Base-by-base conservation (phyloP, 1,140 invertebrate species). In the Thereuonema tuberculata region DNA sequence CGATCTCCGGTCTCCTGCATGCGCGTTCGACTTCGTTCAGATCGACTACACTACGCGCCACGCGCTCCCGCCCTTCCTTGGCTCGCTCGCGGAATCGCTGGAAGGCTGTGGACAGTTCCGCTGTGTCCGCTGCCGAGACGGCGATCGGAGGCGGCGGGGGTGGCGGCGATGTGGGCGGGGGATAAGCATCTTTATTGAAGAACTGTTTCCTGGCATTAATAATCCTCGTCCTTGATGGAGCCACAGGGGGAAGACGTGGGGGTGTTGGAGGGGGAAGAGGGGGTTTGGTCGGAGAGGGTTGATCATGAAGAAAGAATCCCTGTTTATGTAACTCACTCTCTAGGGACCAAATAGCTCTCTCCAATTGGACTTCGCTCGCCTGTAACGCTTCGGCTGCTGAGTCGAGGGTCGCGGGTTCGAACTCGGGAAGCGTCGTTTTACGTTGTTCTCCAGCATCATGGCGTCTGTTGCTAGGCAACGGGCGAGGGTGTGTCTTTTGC, bases 31-130 rank as follows among this genome's bases (percentile, higher is more conserved):
- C 62, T 17, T 59, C 58, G 50, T 49, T 65, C 28, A 69, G 59
- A 62, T 69, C 63, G 5, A 64, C 65, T 28, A 68, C 66, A 43
- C 64, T 68, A 28, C 59, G 55, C 53, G 68, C 67, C 26, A 68
- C 57, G 17, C 65, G 65, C 53, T 67, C 67, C 9, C 68, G 61
- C 24, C 65, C 68, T 25, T 66, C 61, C 20, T 63, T 60, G 17
- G 66, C 63, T 27, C 58, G 61, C 23, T 65, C 49, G 2, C 58
- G 62, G 57, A 65, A 68, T 55, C 56, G 49, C 26, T 65, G 64
- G 37, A 68, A 65, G 26, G 63, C 64, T n/a, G 64, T 58, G 49
- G 63, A 61, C 56, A 68, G 56, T 28, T 55, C 53, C 5, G 9
- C 26, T 9, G 48, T 50, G 5, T 50, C 5, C 14, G 46, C 61